Evolutionary conservation across 2,888 invertebrate genomes (phyloP), one percentile per base, ranked within the genome.

Genomic region (Spodoptera littoralis): DNA sequence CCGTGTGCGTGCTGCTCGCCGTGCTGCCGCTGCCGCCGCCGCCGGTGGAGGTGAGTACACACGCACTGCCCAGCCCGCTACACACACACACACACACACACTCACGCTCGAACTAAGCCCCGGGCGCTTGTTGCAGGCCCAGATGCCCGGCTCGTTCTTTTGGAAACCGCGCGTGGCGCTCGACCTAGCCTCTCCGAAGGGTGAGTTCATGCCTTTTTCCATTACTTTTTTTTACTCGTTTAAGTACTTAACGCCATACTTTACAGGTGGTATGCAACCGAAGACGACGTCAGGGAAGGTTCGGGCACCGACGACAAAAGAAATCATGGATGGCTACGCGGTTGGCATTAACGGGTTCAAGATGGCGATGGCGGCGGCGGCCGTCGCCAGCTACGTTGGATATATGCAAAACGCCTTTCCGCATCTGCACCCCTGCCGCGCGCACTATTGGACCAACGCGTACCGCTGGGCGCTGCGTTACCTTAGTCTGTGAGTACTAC

Each of bases 141-240:
- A 60, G 22, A 53, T 65, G 42, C 76, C 76, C 13, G 76, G 76
- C 6, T 63, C 57, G 18, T 70, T 75, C 59, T 76, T 71, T 60
- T 75, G 77, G 77, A 70, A 73, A 48, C 76, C 76, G 27, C 70
- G 76, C 8, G 50, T 70, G 42, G 70, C 53, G 27, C 63, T 77
- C 9, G 58, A 73, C 18, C 42, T 74, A 22, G 12, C 43, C 9
- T 0, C 41, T 4, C 57, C 64, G 8, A 13, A 12, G 8, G 0
- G 70, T 70, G n/a, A 70, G 70, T 65, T n/a, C 24, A 36, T 12
- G 11, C 11, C 22, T 22, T 9, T 24, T 11, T 47, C 11, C 24
- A 11, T 30, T 30, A 11, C 18, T 47, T 12, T 3, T 22, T 11
- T 8, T 18, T 5, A 45, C 8, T 45, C 30, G 30, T 45, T 13